Base-by-base conservation (phyloP, 1,140 invertebrate genomes). In the Contarinia nasturtii region DNA sequence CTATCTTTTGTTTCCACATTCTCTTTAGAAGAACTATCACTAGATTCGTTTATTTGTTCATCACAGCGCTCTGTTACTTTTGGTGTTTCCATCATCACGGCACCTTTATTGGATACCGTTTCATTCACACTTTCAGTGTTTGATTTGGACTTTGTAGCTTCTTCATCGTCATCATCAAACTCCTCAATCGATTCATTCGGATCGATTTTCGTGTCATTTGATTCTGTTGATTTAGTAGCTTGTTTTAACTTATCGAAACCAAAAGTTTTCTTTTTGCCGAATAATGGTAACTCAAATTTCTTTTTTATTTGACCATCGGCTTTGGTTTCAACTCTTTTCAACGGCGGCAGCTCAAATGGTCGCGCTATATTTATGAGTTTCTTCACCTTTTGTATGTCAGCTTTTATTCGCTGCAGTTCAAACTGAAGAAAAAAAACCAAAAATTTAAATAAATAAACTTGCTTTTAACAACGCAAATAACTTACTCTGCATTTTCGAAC, bases 311-410 rank as follows among this genome's bases (percentile, higher is more conserved):
- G 12, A 2, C 18, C 20, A 27, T n/a, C 22, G 50, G 42, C 41
- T 48, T 42, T 43, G 17, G 17, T 40, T 2, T 20, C 22, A 17
- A 7, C 17, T 12, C 20, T 8, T 27, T 49, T 33, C 0, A 76
- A 56, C 19, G 70, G 60, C 10, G 80, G 80, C 17, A 85, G 60
- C 54, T 71, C 65, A 15, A 56, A 54, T 7, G 89, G 89, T 59
- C 79, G 78, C 0, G 84, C 80, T 46, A 93, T 69, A 52, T 88
- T 82, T 1, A 85, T 72, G 15, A 93, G 61, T 48, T 78, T 77
- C 34, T 79, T 64, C 2, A 82, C 57, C 52, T 74, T 76, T 4
- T 64, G 63, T 48, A 86, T 73, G 55, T 93, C 82, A 33, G 70
- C 64, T 54, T 76, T 76, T 2, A 90, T 58, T 48, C 77, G 76